Evolutionary conservation across 2,113 vertebrate genomes (phyloP), one percentile per base, ranked within the genome.

Genomic region (Myxocyprinus asiaticus): DNA sequence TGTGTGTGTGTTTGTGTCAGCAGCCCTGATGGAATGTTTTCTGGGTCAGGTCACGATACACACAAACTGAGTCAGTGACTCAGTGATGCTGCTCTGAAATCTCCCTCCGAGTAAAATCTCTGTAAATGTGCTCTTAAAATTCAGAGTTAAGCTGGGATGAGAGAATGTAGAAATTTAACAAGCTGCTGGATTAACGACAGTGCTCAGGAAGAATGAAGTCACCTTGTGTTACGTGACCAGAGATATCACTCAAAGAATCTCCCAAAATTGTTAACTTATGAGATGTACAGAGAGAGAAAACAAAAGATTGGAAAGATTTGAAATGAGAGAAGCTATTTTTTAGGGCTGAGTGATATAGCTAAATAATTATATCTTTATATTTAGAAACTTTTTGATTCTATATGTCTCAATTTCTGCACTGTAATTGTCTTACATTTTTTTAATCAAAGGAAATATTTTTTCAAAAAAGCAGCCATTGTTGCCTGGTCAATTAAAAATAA

Each of bases 11-110:
- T 33, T 1, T 59, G 62, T 50, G 55, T 64, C 47, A 63, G 55
- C 33, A 62, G 42, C 7, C 33, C 78, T 73, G 73, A 80, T 61
- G 53, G n/a, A 63, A 3, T 73, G 69, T 59, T 58, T 82, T 79
- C 74, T 74, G 78, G 62, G 74, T 76, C 71, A 63, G 55, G 64
- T 77, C 62, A 72, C n/a, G 56, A 63, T 77, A 44, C 58, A n/a
- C 50, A 14, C 9, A 65, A 42, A 53, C 43, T 68, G 51, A 44
- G 5, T 7, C 43, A 56, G 58, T 4, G 9, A 47, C 65, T 66
- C 72, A 72, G 42, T 11, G 65, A 66, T n/a, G n/a, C 51, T 51
- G 5, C 44, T 15, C 48, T 69, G 33, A 73, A 73, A 71, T 68
- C 42, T 33, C 3, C 22, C 22, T 77, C 9, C 63, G 8, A 77